phyloP scores from a whole-genome alignment of 2,888 invertebrate genomes.

The Zelleria hepariella region DNA sequence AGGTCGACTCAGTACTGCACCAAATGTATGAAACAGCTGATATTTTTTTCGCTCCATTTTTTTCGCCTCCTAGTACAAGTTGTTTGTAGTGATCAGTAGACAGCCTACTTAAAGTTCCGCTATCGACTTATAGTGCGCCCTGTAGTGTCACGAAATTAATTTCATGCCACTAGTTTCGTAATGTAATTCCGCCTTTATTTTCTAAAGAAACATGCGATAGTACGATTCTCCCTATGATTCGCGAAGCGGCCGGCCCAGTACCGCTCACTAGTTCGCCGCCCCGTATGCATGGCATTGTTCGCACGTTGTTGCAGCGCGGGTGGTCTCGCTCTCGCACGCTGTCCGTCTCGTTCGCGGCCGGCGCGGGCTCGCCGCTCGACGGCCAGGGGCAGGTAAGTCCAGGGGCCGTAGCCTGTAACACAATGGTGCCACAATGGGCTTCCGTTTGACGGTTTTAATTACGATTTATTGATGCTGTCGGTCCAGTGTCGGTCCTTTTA shows the following conservation, averaged over 20 bases:
- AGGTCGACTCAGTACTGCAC: no score
- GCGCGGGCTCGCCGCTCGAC: slow-evolving; percentile 85
- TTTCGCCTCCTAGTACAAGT: no score
- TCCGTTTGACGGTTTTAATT: no score
- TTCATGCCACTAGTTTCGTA: not conserved
- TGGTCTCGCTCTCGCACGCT: slow-evolving; percentile 93
- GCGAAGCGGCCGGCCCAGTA: not conserved
- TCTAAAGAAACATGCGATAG: no score
- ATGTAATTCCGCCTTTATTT: not conserved
- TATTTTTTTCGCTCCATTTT: no score
- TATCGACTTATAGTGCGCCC: no score
- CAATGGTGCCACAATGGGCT: no score
- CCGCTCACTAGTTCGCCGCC: not conserved
- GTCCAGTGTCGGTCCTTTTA: no score
- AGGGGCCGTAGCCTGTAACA: not conserved
- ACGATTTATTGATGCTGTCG: no score
- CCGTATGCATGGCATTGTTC: slow-evolving; percentile 19
- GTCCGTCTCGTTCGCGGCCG: slow-evolving; percentile 88
- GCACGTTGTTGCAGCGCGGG: slow-evolving; percentile 76
- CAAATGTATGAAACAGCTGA: no score
- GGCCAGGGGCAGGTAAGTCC: slow-evolving; percentile 71
- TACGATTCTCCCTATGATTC: not conserved
- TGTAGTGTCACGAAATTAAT: no score
- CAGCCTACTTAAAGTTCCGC: not conserved
- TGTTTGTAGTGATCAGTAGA: not conserved